Percentiles rank a stretch among this genome's conserved stretches.
These are phyloP conservation scores for Macrocentrus cingulum DNA, from an alignment of 1,140 invertebrate genomes.

Conservation along the genomic window DNA sequence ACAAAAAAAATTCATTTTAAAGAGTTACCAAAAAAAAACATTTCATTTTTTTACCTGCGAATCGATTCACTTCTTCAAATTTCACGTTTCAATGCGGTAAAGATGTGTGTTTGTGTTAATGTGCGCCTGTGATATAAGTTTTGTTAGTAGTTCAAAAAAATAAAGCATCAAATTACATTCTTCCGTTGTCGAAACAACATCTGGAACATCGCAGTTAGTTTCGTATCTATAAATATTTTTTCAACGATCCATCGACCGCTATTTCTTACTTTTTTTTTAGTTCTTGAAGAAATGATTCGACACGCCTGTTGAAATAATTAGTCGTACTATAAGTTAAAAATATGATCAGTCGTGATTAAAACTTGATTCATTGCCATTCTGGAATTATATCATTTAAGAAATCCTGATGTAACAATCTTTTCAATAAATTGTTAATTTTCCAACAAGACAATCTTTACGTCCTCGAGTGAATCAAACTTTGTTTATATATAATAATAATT, in stretches of 20 bases:
- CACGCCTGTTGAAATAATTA: not conserved
- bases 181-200: not conserved
- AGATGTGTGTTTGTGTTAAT: conserved; percentile 4
- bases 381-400: not conserved
- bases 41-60: not conserved
- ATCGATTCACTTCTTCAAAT: conserved; percentile 12
- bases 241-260: not conserved
- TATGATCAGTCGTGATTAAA: not conserved
- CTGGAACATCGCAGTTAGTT: not conserved
- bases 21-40: conserved; percentile 12
- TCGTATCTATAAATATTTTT: too few relatives aligned
- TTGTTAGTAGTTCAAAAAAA: not conserved
- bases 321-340: not conserved
- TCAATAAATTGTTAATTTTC: conserved; percentile 12
- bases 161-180: not conserved
- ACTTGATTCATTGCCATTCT: not conserved
- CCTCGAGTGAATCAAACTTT: too few relatives aligned
- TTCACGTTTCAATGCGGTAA: not conserved
- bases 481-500: not conserved
- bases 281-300: too few relatives aligned
- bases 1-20: conserved; percentile 1
- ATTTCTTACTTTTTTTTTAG: not conserved
- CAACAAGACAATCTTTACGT: conserved; percentile 3
- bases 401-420: conserved; percentile 4
- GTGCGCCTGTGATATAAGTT: conserved; percentile 17